Evolutionary conservation across 2,797 vertebrate genomes (phyloP).

Genomic region (Falco cherrug): DNA sequence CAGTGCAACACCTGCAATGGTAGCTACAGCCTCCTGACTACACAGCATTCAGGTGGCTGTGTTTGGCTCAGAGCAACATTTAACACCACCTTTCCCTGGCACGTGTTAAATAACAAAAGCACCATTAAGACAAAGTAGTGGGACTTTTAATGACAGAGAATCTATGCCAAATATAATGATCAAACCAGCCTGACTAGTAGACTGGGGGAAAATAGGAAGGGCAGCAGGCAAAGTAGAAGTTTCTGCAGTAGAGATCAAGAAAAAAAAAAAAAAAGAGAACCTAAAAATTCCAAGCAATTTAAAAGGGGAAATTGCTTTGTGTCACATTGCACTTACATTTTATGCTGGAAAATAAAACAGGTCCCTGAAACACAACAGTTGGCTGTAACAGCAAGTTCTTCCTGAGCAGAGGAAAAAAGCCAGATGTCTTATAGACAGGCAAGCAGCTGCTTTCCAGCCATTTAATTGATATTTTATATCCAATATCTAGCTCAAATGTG

Average conservation of each 20-base stretch:
- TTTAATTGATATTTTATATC: conserved; percentile 36
- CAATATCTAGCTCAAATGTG: not conserved
- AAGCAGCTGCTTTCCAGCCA: conserved; percentile 51
- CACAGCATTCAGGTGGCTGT: not conserved
- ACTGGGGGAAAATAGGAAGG: not conserved
- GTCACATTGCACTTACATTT: conserved; percentile 2
- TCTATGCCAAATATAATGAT: not conserved
- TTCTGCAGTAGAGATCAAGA: not conserved
- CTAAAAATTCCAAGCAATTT: not conserved
- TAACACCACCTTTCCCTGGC: not conserved
- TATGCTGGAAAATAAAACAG: conserved; percentile 34
- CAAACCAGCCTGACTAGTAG: not conserved
- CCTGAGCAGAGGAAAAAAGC: not conserved
- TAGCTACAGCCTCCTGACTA: not conserved
- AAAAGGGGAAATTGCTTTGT: conserved; percentile 1
- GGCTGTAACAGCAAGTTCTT: not conserved
- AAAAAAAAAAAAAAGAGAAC: not conserved
- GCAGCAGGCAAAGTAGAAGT: not conserved
- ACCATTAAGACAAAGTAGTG: not conserved
- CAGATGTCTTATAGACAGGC: conserved; percentile 36
- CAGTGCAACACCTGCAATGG: rapidly evolving
- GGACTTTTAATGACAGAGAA: not conserved
- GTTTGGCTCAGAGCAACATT: not conserved
- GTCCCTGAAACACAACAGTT: conserved; percentile 26
- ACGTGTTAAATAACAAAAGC: not conserved